Conservation (phyloP, 1,140 invertebrate genomes). For the Littorina saxatilis region DNA sequence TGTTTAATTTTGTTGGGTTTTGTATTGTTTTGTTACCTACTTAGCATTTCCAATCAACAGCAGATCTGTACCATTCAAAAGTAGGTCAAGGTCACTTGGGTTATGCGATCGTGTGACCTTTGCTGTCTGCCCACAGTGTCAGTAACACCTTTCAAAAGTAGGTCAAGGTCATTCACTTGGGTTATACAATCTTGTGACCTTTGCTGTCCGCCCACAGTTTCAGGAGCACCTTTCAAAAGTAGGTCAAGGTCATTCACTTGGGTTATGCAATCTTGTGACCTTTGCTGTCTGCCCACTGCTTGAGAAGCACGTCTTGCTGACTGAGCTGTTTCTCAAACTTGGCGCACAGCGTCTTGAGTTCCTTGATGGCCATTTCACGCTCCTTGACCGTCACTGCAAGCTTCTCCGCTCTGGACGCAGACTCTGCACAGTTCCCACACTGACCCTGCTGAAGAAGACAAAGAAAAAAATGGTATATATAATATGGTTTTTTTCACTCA, state of each 20-base stretch:
- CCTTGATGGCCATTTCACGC: constrained; percentile 56
- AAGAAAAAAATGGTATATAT: not conserved
- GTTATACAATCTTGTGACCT: constrained; percentile 60
- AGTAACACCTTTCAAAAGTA: no score
- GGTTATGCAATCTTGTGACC: constrained; percentile 55
- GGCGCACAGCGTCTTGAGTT: constrained; percentile 53
- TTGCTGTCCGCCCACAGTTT: constrained; percentile 53
- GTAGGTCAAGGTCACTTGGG: no score
- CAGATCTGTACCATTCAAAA: no score
- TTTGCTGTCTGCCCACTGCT: constrained; percentile 58
- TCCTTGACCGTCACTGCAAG: constrained; percentile 48
- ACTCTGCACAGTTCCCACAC: constrained; percentile 59
- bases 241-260: constrained; percentile 29
- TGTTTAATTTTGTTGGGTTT: no score
- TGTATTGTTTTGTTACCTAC: no score
- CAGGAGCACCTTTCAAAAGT: constrained; percentile 28
- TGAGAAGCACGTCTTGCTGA: constrained; percentile 58
- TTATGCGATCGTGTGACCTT: no score
- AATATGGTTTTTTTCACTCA: no score
- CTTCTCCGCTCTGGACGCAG: constrained; percentile 49
- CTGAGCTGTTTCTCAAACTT: constrained; percentile 62
- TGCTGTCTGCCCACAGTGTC: no score
- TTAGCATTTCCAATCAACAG: no score
- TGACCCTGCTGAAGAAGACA: constrained; percentile 38
- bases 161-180: no score